These are phyloP conservation scores for Tanytarsus gracilentus DNA, from an alignment of 2,888 invertebrate species.

Conservation along the genomic window DNA sequence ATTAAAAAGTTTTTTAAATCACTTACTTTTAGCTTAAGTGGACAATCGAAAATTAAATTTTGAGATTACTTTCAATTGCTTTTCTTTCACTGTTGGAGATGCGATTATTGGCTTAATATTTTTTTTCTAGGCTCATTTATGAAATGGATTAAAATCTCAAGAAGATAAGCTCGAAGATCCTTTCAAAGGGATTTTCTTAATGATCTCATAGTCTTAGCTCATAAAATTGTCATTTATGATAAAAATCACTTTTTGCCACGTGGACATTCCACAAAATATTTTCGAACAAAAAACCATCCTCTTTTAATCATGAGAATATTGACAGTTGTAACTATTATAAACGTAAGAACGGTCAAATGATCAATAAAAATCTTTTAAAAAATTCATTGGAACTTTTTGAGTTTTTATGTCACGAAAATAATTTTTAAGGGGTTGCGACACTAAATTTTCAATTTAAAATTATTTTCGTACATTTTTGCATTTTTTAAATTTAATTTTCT, in stretches of 20 bases:
- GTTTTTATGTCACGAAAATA: constrained; percentile 14
- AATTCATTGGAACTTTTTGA: constrained; percentile 9
- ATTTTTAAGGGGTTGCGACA: too few relatives aligned
- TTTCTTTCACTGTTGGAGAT: neutral
- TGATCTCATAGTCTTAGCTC: too few relatives aligned
- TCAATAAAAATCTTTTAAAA: constrained; percentile 19
- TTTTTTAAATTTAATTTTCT: too few relatives aligned
- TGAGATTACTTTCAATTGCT: constrained; percentile 9
- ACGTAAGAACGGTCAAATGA: constrained; percentile 10
- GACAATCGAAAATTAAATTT: constrained; percentile 16
- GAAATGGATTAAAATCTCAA: neutral
- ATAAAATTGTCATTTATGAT: too few relatives aligned
- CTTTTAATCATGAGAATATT: constrained; percentile 8
- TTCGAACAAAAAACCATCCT: too few relatives aligned
- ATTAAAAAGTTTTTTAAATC: neutral
- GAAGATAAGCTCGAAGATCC: neutral
- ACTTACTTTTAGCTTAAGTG: neutral
- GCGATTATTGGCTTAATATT: constrained; percentile 1
- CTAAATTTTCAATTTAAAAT: too few relatives aligned
- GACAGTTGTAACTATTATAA: constrained; percentile 4
- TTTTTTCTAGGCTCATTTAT: constrained; percentile 2
- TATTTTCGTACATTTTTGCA: too few relatives aligned
- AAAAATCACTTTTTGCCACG: too few relatives aligned
- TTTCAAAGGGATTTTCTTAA: constrained; percentile 6
- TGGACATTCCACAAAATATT: too few relatives aligned